Base-by-base conservation (phyloP, 2,888 invertebrate genomes). In the Nomada goodeniana region DNA sequence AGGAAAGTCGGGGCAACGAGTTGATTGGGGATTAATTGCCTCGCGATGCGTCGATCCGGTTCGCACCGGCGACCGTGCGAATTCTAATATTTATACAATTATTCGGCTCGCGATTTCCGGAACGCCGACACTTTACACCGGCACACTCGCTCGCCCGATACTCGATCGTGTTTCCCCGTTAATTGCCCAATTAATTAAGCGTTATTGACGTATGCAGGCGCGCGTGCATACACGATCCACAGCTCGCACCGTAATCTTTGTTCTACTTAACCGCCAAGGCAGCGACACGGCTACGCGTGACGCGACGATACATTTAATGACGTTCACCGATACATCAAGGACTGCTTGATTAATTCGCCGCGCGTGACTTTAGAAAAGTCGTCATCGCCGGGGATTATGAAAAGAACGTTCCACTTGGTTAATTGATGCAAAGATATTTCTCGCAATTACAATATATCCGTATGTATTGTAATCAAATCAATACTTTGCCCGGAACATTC, bases 131-230 rank as follows among this genome's bases (percentile, higher is more conserved):
- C 29, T 69, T 59, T 53, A 26, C 78, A n/a, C 53, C 36, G 42
- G 23, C 9, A 29, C 42, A 44, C 26, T 72, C 52, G 18, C 29
- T 57, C 20, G 44, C n/a, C n/a, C 73, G 59, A 60, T 57, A 36
- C 44, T 23, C 73, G 70, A 76, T 61, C 73, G 71, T 75, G 72
- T 50, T 50, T 23, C 36, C 59, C 29, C 26, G 67, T 76, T 83
- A 83, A 84, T 84, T 83, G 61, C 47, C 71, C 65, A 70, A 84
- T 84, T 83, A 84, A 80, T 84, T 83, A 84, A 75, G 26, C 83
- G 71, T 72, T 61, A 84, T 72, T 70, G 60, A 64, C 64, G 70
- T 26, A 68, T 60, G 57, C 70, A 18, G 42, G 71, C 57, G 23
- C 60, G 57, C 67, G 68, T 53, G 59, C 65, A 60, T 29, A 73